These are phyloP conservation scores for Gallinago nigripennis DNA, from an alignment of 2,797 vertebrate genomes.

Conservation along the genomic window DNA sequence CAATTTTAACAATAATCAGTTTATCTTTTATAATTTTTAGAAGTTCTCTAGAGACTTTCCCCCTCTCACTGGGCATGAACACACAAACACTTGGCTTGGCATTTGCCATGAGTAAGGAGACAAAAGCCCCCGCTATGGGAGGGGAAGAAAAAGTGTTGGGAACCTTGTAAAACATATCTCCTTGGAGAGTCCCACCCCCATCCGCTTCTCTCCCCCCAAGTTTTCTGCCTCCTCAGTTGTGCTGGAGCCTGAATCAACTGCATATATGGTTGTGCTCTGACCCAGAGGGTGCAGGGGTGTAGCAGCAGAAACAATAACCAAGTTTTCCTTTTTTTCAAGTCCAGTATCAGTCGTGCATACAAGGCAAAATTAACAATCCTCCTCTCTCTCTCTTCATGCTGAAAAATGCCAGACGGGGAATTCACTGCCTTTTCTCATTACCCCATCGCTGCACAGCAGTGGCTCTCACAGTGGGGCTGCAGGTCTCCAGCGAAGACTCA, in stretches of 20 bases:
- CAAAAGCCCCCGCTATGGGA: neutral
- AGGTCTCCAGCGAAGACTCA: neutral
- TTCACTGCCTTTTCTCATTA: neutral
- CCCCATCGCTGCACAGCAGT: neutral
- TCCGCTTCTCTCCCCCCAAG: neutral
- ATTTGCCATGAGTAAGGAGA: neutral
- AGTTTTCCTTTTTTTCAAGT: neutral
- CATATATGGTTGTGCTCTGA: slow-evolving; percentile 37
- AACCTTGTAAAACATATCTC: neutral
- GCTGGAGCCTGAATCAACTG: neutral
- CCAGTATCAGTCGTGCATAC: slow-evolving; percentile 8
- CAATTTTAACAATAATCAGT: neutral
- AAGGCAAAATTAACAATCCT: slow-evolving; percentile 12
- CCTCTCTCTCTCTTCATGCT: neutral
- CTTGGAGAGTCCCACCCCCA: neutral
- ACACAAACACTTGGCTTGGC: neutral
- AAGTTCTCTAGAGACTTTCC: neutral
- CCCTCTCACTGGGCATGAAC: neutral
- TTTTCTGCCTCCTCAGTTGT: neutral
- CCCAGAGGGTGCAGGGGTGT: neutral
- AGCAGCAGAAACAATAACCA: slow-evolving; percentile 13
- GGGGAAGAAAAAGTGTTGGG: neutral
- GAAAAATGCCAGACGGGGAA: neutral
- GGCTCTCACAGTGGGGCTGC: neutral
- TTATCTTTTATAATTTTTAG: slow-evolving; percentile 7